Evolutionary conservation across 2,888 invertebrate species (phyloP).

Genomic region (Hoplodrina blanda): DNA sequence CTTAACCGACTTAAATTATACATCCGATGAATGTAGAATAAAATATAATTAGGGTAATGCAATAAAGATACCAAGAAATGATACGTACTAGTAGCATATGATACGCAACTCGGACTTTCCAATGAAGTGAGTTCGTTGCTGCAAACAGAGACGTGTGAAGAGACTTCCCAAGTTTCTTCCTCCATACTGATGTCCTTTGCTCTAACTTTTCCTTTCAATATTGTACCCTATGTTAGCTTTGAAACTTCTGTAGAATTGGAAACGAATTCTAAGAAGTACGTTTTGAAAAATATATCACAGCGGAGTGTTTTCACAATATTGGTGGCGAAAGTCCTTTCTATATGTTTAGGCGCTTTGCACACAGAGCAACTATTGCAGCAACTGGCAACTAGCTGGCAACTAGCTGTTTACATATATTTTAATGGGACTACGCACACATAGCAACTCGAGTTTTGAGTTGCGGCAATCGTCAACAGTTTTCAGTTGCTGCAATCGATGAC

Average conservation of each 20-base stretch:
- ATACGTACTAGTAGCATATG: neutral
- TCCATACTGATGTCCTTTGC: slow-evolving; percentile 37
- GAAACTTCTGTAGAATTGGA: slow-evolving; percentile 24
- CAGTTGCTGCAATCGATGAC: too few species aligned
- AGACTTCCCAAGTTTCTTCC: slow-evolving; percentile 29
- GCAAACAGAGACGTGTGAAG: slow-evolving; percentile 12
- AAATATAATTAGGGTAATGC: neutral
- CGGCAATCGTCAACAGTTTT: too few species aligned
- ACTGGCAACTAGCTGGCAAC: too few species aligned
- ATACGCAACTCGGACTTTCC: slow-evolving; percentile 17
- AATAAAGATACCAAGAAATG: neutral
- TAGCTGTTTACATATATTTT: too few species aligned
- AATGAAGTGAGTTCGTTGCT: slow-evolving; percentile 22
- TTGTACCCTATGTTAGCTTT: slow-evolving; percentile 2
- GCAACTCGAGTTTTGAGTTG: too few species aligned
- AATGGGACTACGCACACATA: too few species aligned
- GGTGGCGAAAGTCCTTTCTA: neutral
- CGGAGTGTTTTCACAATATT: neutral
- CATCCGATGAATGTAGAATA: too few species aligned
- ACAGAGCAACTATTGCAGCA: too few species aligned
- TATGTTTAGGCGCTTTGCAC: too few species aligned
- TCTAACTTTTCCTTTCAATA: slow-evolving; percentile 42
- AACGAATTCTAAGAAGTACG: neutral
- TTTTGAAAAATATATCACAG: neutral
- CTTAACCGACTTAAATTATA: too few species aligned